These are phyloP conservation scores for Elysia crispata DNA, from an alignment of 2,888 invertebrate genomes.

Conservation along the genomic window DNA sequence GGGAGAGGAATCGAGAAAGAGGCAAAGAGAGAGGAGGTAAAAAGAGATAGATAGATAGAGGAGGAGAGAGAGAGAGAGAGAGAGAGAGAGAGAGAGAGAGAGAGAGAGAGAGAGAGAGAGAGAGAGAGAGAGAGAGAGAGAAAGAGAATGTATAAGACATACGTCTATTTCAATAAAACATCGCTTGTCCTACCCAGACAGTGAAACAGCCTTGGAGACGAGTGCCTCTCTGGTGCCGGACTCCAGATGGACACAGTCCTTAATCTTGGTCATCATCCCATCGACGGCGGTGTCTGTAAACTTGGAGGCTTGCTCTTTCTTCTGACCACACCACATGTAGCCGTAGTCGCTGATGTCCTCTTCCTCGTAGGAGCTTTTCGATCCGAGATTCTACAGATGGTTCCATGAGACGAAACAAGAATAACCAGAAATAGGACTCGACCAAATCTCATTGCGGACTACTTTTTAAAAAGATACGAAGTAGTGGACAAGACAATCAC, in stretches of 20 bases:
- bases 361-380: conserved; percentile 1
- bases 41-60: not conserved
- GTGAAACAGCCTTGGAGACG: not conserved
- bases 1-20: not conserved
- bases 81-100: not conserved
- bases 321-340: conserved; percentile 31
- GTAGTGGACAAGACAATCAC: too few species aligned
- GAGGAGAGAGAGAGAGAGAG: not conserved
- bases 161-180: too few species aligned
- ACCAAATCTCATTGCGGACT: not conserved
- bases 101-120: not conserved
- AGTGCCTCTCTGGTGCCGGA: not conserved
- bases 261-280: not conserved
- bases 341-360: conserved; percentile 11
- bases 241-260: conserved; percentile 29
- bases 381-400: not conserved
- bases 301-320: conserved; percentile 1
- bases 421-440: not conserved
- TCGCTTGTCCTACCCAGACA: conserved; percentile 20
- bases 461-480: too few species aligned
- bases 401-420: not conserved
- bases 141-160: too few species aligned
- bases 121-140: not conserved
- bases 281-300: conserved; percentile 6
- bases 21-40: not conserved